Conservation (phyloP, 2,113 vertebrate species). For the Penelope pileata region DNA sequence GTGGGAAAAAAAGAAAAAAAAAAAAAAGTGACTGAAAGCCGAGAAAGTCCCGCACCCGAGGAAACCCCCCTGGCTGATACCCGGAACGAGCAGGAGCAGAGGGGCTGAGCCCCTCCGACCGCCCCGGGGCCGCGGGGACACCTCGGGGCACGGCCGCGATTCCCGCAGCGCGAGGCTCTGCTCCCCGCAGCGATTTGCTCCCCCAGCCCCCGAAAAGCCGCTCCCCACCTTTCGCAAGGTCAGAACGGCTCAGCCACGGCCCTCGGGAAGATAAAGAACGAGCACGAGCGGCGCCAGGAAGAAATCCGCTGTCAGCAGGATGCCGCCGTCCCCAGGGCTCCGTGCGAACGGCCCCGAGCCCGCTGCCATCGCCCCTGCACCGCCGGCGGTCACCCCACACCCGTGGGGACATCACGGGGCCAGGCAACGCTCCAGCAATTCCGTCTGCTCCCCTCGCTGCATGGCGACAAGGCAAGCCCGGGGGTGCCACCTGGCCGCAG, state of each 20-base stretch:
- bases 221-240: fast-evolving
- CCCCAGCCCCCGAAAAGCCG: fast-evolving
- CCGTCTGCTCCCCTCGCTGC: not conserved
- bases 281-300: not conserved
- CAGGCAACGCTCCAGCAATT: not conserved
- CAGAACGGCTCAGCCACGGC: not conserved
- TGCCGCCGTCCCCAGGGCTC: not conserved
- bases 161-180: fast-evolving
- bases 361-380: not conserved
- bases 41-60: not conserved
- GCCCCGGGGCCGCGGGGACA: fast-evolving
- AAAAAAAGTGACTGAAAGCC: not conserved
- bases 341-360: not conserved
- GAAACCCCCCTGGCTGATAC: not conserved
- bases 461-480: not conserved
- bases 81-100: fast-evolving
- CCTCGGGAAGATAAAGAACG: not conserved
- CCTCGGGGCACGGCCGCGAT: not conserved
- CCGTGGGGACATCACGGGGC: not conserved
- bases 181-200: fast-evolving
- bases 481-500: not conserved
- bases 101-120: too few relatives aligned
- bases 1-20: not conserved
- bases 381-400: not conserved
- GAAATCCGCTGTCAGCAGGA: not conserved